Percentiles rank a stretch among this genome's conserved stretches.
Conservation (phyloP, 2,113 vertebrate species). For the Carassius carassius region DNA sequence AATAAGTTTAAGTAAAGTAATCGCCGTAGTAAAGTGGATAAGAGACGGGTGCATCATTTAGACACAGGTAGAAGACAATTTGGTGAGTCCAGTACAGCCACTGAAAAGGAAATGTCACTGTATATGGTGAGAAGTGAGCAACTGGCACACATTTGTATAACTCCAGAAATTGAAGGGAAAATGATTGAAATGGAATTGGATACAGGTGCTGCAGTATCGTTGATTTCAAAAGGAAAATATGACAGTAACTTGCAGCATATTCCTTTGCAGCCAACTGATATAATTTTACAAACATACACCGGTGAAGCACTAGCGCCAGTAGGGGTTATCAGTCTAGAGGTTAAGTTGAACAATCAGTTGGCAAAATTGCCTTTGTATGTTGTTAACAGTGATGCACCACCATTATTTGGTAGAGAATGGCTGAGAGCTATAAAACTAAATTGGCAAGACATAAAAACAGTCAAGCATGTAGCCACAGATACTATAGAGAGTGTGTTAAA, state of each 20-base stretch:
- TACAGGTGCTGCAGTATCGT: not conserved
- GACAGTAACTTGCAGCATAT: not conserved
- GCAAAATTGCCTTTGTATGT: not conserved
- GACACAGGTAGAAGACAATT: not conserved
- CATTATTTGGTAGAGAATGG: slow-evolving; percentile 8
- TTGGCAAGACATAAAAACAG: no score
- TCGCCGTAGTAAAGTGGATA: no score
- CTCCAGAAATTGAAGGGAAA: not conserved
- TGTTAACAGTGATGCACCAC: not conserved
- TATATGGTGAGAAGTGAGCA: not conserved
- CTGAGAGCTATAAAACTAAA: not conserved
- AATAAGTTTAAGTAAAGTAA: not conserved
- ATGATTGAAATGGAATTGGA: not conserved
- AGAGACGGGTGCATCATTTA: not conserved
- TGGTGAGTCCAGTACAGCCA: not conserved
- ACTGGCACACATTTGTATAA: not conserved
- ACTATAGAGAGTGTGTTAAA: not conserved
- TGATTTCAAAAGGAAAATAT: not conserved
- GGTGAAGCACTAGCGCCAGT: not conserved
- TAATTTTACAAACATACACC: not conserved
- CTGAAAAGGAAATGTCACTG: not conserved
- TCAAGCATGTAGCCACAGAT: no score
- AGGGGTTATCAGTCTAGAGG: not conserved
- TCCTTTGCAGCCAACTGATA: not conserved
- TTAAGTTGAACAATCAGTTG: not conserved